Conservation (phyloP, 2,113 vertebrate genomes). For the Sebastes fasciatus region DNA sequence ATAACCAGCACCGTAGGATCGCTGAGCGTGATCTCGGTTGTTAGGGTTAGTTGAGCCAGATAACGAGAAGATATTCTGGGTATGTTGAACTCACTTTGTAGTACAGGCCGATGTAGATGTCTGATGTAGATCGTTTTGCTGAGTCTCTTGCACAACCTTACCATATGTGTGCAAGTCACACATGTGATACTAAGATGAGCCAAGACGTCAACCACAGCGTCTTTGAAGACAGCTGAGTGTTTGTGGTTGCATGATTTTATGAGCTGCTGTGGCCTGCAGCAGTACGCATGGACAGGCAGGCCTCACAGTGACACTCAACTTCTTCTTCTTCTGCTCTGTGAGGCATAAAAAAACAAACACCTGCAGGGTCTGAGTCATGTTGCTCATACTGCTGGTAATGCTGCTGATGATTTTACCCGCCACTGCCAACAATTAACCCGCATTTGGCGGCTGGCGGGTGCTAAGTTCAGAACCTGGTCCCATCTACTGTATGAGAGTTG, state of each 20-base stretch:
- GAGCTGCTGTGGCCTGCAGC: neutral
- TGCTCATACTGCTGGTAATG: neutral
- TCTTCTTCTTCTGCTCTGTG: neutral
- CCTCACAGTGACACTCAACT: neutral
- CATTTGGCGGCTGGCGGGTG: too few species aligned
- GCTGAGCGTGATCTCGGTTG: too few species aligned
- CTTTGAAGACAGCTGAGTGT: slow-evolving; percentile 10
- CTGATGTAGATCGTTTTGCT: neutral
- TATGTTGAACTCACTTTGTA: too few species aligned
- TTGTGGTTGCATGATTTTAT: slow-evolving; percentile 37
- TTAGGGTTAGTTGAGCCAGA: too few species aligned
- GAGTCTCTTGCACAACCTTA: neutral
- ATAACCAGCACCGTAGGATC: too few species aligned
- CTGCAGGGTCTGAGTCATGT: neutral
- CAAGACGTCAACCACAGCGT: neutral
- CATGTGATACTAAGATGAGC: neutral
- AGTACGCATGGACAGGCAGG: neutral
- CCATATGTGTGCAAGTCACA: neutral
- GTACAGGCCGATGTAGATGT: too few species aligned
- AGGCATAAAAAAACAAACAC: neutral
- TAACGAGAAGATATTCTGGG: too few species aligned
- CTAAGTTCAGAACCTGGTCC: too few species aligned
- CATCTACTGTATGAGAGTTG: too few species aligned
- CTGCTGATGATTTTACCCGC: too few species aligned
- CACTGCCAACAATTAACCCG: too few species aligned